phyloP scores from a whole-genome alignment of 2,113 vertebrate genomes.

The Oophaga pumilio region DNA sequence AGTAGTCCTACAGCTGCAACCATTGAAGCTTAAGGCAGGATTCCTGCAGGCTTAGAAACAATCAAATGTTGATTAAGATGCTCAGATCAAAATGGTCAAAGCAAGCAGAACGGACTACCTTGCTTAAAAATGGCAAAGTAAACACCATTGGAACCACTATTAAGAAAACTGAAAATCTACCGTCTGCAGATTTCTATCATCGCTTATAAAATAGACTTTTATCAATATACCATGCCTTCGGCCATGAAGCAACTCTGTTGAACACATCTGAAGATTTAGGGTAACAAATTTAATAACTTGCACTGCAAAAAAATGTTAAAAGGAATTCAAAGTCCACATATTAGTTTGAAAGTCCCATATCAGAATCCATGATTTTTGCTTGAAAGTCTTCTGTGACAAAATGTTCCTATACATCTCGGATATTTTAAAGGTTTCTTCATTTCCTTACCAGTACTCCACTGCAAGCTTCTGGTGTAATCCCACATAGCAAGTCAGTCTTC shows the following conservation, averaged over 20 bases:
- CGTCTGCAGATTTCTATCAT: constrained; percentile 76
- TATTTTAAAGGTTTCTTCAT: constrained; percentile 84
- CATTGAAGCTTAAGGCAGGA: constrained; percentile 60
- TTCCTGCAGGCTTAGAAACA: constrained; percentile 37
- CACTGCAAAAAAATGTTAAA: constrained; percentile 82
- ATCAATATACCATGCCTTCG: constrained; percentile 83
- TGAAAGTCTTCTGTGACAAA: constrained; percentile 85
- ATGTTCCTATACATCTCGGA: constrained; percentile 93
- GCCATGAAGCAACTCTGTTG: constrained; percentile 79
- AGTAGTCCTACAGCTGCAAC: constrained; percentile 72
- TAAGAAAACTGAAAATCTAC: constrained; percentile 77
- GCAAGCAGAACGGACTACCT: background rate
- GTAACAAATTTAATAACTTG: constrained; percentile 85
- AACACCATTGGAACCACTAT: constrained; percentile 77
- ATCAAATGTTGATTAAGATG: constrained; percentile 54
- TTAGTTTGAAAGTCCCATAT: constrained; percentile 85
- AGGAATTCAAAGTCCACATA: constrained; percentile 86
- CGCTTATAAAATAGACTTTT: constrained; percentile 74
- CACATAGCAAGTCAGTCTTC: constrained; percentile 98
- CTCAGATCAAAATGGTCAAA: constrained; percentile 28
- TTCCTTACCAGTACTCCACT: constrained; percentile 93
- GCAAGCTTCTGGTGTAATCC: constrained; percentile 96
- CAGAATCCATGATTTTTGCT: constrained; percentile 84
- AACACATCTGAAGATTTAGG: constrained; percentile 81
- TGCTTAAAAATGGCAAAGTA: constrained; percentile 35